Conservation (phyloP, 2,113 vertebrate species). For the Epinephelus moara region DNA sequence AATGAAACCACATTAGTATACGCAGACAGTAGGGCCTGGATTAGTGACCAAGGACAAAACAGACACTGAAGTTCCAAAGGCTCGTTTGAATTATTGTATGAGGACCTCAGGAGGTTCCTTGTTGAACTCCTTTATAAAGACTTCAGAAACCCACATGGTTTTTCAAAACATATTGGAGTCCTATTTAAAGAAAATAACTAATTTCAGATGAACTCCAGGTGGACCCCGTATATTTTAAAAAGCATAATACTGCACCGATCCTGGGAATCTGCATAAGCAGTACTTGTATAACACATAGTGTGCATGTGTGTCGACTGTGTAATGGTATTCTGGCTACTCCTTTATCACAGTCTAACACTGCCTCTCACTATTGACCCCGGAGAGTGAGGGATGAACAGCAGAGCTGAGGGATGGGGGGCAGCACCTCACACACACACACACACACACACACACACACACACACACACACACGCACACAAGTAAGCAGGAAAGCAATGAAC, state of each 20-base stretch:
- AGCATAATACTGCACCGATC: background rate
- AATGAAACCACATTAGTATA: background rate
- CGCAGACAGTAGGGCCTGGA: background rate
- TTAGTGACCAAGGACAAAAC: slow-evolving; percentile 8
- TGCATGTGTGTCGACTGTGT: slow-evolving; percentile 16
- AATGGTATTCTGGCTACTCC: background rate
- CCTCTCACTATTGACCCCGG: slow-evolving; percentile 18
- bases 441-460: background rate
- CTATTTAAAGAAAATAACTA: background rate
- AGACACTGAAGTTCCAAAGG: background rate
- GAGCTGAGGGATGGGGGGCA: background rate
- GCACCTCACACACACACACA: background rate
- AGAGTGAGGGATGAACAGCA: slow-evolving; percentile 36
- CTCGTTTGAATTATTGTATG: background rate
- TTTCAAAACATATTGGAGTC: background rate
- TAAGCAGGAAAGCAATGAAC: slow-evolving; percentile 13
- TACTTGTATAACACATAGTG: background rate
- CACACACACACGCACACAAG: background rate
- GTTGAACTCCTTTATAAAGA: slow-evolving; percentile 1
- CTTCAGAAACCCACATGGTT: background rate
- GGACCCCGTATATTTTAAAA: background rate
- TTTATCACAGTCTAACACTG: slow-evolving; percentile 23
- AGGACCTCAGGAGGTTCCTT: slow-evolving; percentile 2
- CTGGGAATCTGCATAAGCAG: background rate
- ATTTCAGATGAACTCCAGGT: background rate